These are phyloP conservation scores for Hoplias malabaricus DNA, from an alignment of 2,113 vertebrate genomes.

Conservation along the genomic window DNA sequence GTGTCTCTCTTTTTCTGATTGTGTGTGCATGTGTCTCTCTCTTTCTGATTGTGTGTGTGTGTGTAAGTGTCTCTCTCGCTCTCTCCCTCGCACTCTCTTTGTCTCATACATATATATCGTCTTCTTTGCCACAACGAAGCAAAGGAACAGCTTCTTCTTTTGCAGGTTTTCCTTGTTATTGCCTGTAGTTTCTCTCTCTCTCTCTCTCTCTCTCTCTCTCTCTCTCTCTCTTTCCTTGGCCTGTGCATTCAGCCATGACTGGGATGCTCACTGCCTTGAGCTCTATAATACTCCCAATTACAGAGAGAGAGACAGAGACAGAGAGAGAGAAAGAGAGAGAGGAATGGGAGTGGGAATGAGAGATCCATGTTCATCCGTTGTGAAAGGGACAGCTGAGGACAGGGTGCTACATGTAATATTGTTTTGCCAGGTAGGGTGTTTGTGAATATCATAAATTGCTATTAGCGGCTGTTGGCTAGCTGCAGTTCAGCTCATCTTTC, in stretches of 20 bases:
- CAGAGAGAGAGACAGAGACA: slow-evolving; percentile 30
- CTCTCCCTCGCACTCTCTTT: not conserved
- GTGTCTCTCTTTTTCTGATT: no score
- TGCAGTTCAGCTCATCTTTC: slow-evolving; percentile 13
- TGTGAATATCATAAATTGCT: slow-evolving; percentile 35
- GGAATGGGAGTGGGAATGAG: not conserved
- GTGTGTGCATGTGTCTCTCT: no score
- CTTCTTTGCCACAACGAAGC: slow-evolving; percentile 16
- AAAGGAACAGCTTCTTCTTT: slow-evolving; percentile 19
- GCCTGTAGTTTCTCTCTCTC: slow-evolving; percentile 38
- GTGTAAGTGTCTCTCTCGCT: no score
- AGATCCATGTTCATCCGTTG: slow-evolving; percentile 5
- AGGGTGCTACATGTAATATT: slow-evolving; percentile 18
- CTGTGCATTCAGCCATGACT: slow-evolving; percentile 50
- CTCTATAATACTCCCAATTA: slow-evolving; percentile 53
- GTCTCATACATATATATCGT: no score
- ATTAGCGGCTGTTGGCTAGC: slow-evolving; percentile 12
- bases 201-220: slow-evolving; percentile 12
- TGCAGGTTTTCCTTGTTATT: slow-evolving; percentile 44
- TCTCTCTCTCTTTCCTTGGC: slow-evolving; percentile 7
- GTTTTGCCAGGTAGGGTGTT: slow-evolving; percentile 24
- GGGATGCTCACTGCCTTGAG: slow-evolving; percentile 51
- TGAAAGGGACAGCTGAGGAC: slow-evolving; percentile 22
- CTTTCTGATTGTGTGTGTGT: no score
- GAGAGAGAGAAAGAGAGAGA: slow-evolving; percentile 21